A percentile compares a stretch with the other conserved stretches of the same genome.
Evolutionary conservation across 2,797 vertebrate genomes (phyloP).

Genomic region (Psittacula derbiana): DNA sequence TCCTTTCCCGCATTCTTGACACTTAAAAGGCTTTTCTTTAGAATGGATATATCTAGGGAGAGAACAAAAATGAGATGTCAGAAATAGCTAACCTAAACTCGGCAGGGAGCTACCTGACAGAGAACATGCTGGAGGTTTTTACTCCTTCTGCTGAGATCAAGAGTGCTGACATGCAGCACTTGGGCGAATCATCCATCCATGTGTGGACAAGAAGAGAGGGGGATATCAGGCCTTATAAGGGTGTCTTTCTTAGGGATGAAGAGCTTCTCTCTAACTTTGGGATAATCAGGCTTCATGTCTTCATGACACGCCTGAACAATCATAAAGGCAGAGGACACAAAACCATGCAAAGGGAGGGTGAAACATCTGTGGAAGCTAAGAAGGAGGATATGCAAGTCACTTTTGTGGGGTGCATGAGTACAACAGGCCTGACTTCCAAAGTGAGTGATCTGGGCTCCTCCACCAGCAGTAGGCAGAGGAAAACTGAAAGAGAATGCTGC

Average conservation of each 20-base stretch:
- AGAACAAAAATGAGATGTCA: constrained; percentile 41
- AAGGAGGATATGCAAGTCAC: not conserved
- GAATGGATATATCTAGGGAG: constrained; percentile 93
- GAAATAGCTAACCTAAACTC: not conserved
- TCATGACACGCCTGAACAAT: not conserved
- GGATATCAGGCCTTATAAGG: accelerated
- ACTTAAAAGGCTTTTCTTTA: constrained; percentile 99
- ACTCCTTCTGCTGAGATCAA: not conserved
- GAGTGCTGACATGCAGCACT: accelerated
- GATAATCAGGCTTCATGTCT: not conserved
- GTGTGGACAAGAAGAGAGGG: not conserved
- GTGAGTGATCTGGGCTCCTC: not conserved
- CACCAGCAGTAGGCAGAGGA: not conserved
- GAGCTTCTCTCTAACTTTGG: not conserved
- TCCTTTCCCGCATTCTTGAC: constrained; percentile 97
- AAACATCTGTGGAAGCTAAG: not conserved
- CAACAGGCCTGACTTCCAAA: not conserved
- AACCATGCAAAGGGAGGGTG: not conserved
- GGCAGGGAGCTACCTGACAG: not conserved
- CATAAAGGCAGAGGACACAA: not conserved
- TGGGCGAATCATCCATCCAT: accelerated
- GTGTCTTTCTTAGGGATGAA: not conserved
- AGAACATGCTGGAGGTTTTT: not conserved
- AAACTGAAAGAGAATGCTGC: not conserved
- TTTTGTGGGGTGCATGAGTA: not conserved